Base-by-base conservation (phyloP, 1,140 invertebrate species). In the Drosophila mauritiana region DNA sequence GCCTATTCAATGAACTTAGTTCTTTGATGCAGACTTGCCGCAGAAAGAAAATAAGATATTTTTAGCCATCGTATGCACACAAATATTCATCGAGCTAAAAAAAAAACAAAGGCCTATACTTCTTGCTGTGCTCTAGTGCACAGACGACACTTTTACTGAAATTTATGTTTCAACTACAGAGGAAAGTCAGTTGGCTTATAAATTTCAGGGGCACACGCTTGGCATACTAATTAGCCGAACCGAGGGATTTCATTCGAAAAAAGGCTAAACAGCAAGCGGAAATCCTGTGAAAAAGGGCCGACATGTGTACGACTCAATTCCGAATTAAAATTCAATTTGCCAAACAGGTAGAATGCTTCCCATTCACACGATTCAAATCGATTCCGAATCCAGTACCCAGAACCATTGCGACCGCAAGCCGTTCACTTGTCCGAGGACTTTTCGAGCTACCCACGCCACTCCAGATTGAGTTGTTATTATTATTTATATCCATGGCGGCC, bases 301-400 rank as follows among this genome's bases (percentile, higher is more conserved):
- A 84, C 84, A 88, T 84, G 77, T 89, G 84, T 80, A 80, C 49
- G 55, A 76, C 55, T 82, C 68, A 68, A 69, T 73, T 58, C 55
- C 40, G 82, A 86, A 84, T 89, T 89, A 80, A 88, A 84, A 84
- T 89, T 84, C 84, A 80, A 80, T 84, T 79, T 80, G 80, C 72
- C 52, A 68, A 65, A 76, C 80, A 84, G 84, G 68, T 78, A 69
- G 58, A 75, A 57, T 31, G 37, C 46, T 40, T 37, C 58, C 39
- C 54, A 59, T 40, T 25, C 31, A 31, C 31, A 31, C 31, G 31
- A 31, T 8, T 31, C 31, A 10, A 31, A 39, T 20, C 31, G 34
- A 70, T 31, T 2, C 6, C 0, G 0, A 42, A 8, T 7, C 4
- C 39, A 1, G 20, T 20, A 40, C 3, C 11, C n/a, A 64, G 20